These are phyloP conservation scores for Clunio marinus DNA, from an alignment of 2,888 invertebrate species.

Conservation along the genomic window DNA sequence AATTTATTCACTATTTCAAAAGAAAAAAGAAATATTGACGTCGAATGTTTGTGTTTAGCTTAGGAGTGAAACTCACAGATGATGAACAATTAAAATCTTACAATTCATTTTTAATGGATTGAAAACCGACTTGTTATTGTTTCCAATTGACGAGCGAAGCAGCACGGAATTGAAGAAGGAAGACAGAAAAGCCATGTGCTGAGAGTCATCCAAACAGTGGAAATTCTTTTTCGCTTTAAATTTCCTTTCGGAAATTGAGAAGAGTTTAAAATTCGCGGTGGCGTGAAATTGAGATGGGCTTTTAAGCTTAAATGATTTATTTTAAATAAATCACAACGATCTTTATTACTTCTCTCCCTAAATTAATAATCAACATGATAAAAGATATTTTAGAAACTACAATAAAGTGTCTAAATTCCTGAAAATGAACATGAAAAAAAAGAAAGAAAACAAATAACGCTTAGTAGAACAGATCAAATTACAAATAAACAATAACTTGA, in stretches of 20 bases:
- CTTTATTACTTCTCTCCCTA: no score
- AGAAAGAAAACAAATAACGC: neutral
- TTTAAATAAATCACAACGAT: no score
- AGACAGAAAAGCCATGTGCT: constrained; percentile 25
- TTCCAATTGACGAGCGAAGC: constrained; percentile 30
- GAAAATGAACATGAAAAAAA: no score
- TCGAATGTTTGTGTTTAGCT: constrained; percentile 9
- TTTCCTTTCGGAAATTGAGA: constrained; percentile 26
- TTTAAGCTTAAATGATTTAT: constrained; percentile 17
- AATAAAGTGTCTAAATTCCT: no score
- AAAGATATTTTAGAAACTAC: no score
- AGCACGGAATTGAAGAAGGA: neutral
- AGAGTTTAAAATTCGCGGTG: constrained; percentile 31
- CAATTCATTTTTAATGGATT: constrained; percentile 36
- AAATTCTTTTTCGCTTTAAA: constrained; percentile 12
- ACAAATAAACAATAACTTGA: constrained; percentile 33
- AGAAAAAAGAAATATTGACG: neutral
- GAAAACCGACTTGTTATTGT: constrained; percentile 34
- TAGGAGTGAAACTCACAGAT: constrained; percentile 21
- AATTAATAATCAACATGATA: no score
- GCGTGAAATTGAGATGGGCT: constrained; percentile 35
- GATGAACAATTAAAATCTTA: constrained; percentile 32
- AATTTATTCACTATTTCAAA: neutral
- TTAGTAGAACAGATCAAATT: constrained; percentile 8
- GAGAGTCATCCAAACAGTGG: constrained; percentile 3